These are phyloP conservation scores for Agrochola litura DNA, from an alignment of 2,888 invertebrate genomes.

Conservation along the genomic window DNA sequence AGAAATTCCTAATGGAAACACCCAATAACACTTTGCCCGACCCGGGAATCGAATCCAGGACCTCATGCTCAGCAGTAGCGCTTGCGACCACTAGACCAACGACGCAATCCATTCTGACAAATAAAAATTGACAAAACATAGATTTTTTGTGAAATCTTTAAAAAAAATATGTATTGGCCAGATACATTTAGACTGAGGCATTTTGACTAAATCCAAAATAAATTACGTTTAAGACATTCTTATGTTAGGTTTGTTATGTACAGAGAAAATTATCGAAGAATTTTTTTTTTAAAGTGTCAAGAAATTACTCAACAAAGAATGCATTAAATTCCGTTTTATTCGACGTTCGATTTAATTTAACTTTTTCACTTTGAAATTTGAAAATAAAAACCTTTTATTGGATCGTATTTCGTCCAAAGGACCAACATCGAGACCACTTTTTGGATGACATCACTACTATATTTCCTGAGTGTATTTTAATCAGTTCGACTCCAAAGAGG, in stretches of 20 bases:
- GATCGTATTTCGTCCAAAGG: slow-evolving; percentile 13
- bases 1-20: too few species aligned
- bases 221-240: background rate
- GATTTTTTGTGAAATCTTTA: background rate
- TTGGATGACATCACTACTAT: slow-evolving; percentile 52
- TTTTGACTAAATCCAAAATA: too few species aligned
- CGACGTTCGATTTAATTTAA: background rate
- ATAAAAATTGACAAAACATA: background rate
- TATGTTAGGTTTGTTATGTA: too few species aligned
- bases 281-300: too few species aligned
- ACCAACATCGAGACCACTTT: slow-evolving; percentile 3
- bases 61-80: too few species aligned
- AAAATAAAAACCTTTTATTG: slow-evolving; percentile 21
- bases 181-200: background rate
- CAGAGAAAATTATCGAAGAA: background rate
- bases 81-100: background rate
- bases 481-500: slow-evolving; percentile 20
- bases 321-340: background rate
- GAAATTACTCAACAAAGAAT: background rate
- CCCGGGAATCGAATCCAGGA: too few species aligned
- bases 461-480: slow-evolving; percentile 33
- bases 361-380: slow-evolving; percentile 4
- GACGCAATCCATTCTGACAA: background rate
- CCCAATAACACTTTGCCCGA: too few species aligned
- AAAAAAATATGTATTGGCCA: too few species aligned